A percentile compares a stretch with the other conserved stretches of the same genome.
phyloP scores from a whole-genome alignment of 2,113 vertebrate genomes.

The Aramus guarauna region DNA sequence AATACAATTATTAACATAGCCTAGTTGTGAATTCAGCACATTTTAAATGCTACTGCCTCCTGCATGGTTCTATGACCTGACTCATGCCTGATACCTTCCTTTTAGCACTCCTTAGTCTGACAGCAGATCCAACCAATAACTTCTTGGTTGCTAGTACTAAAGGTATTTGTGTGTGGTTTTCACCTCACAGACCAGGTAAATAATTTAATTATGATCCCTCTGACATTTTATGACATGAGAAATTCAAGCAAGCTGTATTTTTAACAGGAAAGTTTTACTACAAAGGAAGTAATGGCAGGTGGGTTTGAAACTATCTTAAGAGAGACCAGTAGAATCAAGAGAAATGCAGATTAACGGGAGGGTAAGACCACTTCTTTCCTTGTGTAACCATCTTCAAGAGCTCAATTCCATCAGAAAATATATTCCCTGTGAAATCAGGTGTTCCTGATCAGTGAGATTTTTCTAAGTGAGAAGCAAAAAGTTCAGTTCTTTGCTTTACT shows the following conservation, averaged over 20 bases:
- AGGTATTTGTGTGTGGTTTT: neutral
- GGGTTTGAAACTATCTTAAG: neutral
- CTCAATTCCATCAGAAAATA: neutral
- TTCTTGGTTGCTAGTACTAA: neutral
- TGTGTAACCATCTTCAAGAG: neutral
- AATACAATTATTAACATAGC: neutral
- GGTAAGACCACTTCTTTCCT: neutral
- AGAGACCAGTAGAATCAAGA: neutral
- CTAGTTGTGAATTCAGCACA: neutral
- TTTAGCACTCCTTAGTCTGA: neutral
- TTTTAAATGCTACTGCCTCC: neutral
- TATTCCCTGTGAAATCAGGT: neutral
- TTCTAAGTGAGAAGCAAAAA: neutral
- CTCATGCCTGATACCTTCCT: neutral
- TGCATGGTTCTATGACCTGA: rapidly evolving
- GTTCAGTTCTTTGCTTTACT: neutral
- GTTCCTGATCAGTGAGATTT: neutral
- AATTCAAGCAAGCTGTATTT: neutral
- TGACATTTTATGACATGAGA: neutral
- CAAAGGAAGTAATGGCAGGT: neutral
- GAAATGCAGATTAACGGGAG: neutral
- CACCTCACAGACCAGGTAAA: neutral
- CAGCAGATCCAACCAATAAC: neutral
- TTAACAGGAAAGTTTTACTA: neutral
- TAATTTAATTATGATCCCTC: neutral